Evolutionary conservation across 2,113 vertebrate species (phyloP), one percentile per base, ranked within the genome.

Genomic region (Corapipo altera): DNA sequence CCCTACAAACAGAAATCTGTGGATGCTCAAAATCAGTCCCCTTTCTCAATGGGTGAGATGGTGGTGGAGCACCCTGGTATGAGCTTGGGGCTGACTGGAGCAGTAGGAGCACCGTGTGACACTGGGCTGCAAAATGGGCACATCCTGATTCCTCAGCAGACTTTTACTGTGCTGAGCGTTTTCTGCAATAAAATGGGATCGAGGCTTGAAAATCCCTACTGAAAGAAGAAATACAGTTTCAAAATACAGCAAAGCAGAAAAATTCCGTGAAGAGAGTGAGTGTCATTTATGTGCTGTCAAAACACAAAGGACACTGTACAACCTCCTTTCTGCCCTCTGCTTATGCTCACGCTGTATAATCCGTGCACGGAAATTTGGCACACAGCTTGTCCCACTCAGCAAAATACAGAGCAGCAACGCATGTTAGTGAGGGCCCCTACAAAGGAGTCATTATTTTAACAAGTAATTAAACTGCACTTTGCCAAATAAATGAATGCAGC

Each of bases 381-480:
- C 15, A 1, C 43, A 67, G 3, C 66, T 86, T 1, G 1, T 61
- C 64, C 69, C 75, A 44, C 90, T 97, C 96, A 95, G 93, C 96
- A 96, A 91, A 97, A 91, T 48, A 71, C 72, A 48, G 92, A 77
- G 52, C 85, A 95, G 91, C 91, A 94, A 74, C 2, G 9, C 90
- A 95, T 91, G 92, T 39, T 71, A 93, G 75, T 7, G 52, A 96
- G 85, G 55, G 65, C 90, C 65, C 1, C 5, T 67, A 96, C 95
- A 97, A 97, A 96, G 93, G 73, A 83, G 54, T 80, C 75, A 90
- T 96, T 96, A 86, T 96, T 96, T 95, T 95, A 95, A 88, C 92
- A 81, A 95, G 92, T 96, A 95, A 95, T 96, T 96, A 96, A 96
- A 55, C 65, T 90, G 65, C 72, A 71, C 79, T 92, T 44, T 0